Conservation (phyloP, 2,797 vertebrate species). For the Tiaroga cobitis region DNA sequence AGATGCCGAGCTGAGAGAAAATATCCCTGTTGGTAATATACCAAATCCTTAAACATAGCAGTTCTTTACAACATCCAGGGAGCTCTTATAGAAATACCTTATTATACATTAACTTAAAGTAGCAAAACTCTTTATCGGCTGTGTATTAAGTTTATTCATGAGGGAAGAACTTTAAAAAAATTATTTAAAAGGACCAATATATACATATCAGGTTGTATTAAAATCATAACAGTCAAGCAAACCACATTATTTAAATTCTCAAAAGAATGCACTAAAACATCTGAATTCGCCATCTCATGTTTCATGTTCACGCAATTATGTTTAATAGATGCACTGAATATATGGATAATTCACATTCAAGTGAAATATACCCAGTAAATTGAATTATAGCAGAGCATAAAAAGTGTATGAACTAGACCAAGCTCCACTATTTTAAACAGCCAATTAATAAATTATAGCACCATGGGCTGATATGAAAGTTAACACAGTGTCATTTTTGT, state of each 20-base stretch:
- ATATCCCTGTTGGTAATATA: background rate
- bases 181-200: background rate
- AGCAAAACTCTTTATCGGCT: background rate
- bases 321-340: conserved; percentile 2
- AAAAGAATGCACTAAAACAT: background rate
- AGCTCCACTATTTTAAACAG: conserved; percentile 8
- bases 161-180: background rate
- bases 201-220: background rate
- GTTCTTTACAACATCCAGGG: background rate
- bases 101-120: background rate
- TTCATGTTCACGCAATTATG: background rate
- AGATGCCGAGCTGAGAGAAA: background rate
- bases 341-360: background rate
- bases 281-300: background rate
- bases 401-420: conserved; percentile 3
- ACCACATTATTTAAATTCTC: background rate
- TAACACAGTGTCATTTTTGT: conserved; percentile 36
- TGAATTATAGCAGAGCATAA: background rate
- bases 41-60: background rate
- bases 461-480: conserved; percentile 18
- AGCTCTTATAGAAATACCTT: background rate
- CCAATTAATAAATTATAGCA: conserved; percentile 17
- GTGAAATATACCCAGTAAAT: background rate
- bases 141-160: background rate
- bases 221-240: background rate